A percentile compares a stretch with the other conserved stretches of the same genome.
Conservation (phyloP, 2,113 vertebrate species). For the Hepsetus odoe region DNA sequence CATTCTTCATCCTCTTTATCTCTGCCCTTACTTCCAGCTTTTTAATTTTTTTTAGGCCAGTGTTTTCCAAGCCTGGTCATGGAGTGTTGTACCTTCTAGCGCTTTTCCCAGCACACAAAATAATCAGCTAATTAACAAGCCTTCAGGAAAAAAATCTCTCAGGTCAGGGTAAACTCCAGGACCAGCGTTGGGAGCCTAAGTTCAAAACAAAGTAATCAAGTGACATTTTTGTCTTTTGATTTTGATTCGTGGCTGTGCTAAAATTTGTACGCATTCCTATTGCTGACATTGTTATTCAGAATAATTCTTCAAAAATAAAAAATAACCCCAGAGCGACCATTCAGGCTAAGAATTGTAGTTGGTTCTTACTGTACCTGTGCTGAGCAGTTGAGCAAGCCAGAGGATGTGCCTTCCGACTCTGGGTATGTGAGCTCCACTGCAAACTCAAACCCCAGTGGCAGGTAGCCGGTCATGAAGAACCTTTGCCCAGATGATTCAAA, state of each 20-base stretch:
- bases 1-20: no score
- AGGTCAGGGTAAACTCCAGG: not conserved
- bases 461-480: conserved; percentile 96
- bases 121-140: no score
- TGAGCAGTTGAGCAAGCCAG: conserved; percentile 92
- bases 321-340: not conserved
- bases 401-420: conserved; percentile 93
- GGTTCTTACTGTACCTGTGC: conserved; percentile 81
- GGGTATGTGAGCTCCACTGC: conserved; percentile 93
- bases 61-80: not conserved
- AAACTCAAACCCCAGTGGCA: conserved; percentile 95
- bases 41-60: no score
- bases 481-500: conserved; percentile 64
- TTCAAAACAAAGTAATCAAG: no score
- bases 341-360: not conserved
- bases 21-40: no score
- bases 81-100: not conserved
- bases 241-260: no score
- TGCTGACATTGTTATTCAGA: not conserved
- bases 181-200: no score
- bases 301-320: not conserved
- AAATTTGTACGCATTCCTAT: not conserved
- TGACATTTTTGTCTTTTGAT: no score
- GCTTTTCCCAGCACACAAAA: no score
- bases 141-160: not conserved